Evolutionary conservation across 2,113 vertebrate species (phyloP).

Genomic region (Tautogolabrus adspersus): DNA sequence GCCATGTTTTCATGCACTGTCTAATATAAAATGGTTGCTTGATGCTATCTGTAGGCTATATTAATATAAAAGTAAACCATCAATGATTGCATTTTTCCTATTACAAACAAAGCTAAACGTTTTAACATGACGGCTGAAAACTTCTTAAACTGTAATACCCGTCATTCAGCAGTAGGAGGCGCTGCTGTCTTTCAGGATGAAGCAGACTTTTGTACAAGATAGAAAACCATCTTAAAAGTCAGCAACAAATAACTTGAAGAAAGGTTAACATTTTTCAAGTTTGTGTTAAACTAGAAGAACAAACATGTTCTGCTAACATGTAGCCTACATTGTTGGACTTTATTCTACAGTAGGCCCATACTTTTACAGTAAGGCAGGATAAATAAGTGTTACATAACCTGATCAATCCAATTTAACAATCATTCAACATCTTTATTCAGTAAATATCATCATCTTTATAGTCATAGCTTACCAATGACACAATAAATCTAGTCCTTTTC

Average conservation of each 20-base stretch:
- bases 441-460: no score
- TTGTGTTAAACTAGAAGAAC: not conserved
- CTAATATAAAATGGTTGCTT: no score
- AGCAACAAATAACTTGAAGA: not conserved
- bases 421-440: no score
- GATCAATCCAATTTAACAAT: no score
- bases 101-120: not conserved
- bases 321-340: no score
- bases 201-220: not conserved
- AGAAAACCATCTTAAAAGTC: not conserved
- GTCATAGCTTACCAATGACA: no score
- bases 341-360: no score
- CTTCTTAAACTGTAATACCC: not conserved
- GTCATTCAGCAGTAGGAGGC: conserved; percentile 46
- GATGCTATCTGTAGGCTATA: no score
- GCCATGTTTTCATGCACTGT: not conserved
- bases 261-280: not conserved
- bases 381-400: no score
- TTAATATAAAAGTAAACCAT: not conserved
- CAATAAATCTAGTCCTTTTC: not conserved
- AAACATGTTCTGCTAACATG: no score
- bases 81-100: not conserved
- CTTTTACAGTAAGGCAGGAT: no score
- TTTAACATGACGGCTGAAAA: not conserved
- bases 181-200: conserved; percentile 27